Base-by-base conservation (phyloP, 2,113 vertebrate species). In the Cyphomyrus discorhynchus region DNA sequence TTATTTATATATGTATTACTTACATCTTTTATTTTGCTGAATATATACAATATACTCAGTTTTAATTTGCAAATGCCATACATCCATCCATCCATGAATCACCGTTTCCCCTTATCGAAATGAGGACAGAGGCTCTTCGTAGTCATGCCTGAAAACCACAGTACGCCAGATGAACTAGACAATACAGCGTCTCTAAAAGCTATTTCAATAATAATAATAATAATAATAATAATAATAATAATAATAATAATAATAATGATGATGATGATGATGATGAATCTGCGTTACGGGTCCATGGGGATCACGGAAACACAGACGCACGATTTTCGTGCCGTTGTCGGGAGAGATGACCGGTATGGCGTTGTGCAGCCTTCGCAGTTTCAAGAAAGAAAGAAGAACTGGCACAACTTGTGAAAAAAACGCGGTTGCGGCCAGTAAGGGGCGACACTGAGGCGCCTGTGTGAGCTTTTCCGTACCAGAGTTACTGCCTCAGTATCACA, bases 401-500 rank as follows among this genome's bases (percentile, higher is more conserved):
- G 77, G 39, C 77, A 45, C 77, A 82, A 82, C 17, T 82, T 82
- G 2, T 39, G 39, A 42, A 45, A 45, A 56, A 82, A 42, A 21
- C n/a, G 39, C 8, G 35, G 77, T 8, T 90, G 90, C 91, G 93
- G 90, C 95, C 95, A 90, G 95, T 82, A 96, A 95, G 94, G 95
- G 93, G 95, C 94, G 95, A 93, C 94, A 95, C 92, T 92, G 95
- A 95, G 95, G 91, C 90, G 91, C 58, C 39, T 49, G 74, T 77
- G 47, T 31, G 27, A 46, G 90, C 49, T 21, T n/a, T 42, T 66
- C n/a, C 31, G 86, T 84, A 84, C 80, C 82, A 70, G 90, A 49
- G 70, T 93, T 93, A 24, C 56, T 86, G 94, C 94, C 90, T 95
- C 94, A 94, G 95, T 95, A 95, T 94, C 95, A 96, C 92, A 92